Percentiles rank a stretch among this genome's conserved stretches.
phyloP scores from a whole-genome alignment of 2,113 vertebrate genomes.

The Melierax canorus region DNA sequence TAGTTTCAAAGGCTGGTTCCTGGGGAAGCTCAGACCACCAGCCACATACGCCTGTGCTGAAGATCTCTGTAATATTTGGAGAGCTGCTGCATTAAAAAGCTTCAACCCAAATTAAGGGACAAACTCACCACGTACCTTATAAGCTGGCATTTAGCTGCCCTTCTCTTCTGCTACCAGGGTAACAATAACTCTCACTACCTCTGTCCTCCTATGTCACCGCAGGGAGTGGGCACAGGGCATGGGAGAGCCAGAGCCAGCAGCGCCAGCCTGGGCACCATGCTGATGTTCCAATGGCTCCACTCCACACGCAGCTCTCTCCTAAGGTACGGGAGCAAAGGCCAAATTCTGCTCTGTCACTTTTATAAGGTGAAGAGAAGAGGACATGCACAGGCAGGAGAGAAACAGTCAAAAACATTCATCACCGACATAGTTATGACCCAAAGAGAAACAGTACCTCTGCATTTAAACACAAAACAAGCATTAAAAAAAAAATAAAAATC shows the following conservation, averaged over 20 bases:
- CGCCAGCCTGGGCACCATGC: not conserved
- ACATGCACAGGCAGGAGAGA: not conserved
- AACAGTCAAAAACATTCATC: not conserved
- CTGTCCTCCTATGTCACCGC: not conserved
- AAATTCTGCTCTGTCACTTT: not conserved
- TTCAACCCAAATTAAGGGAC: not conserved
- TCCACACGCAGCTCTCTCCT: fast-evolving
- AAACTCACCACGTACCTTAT: not conserved
- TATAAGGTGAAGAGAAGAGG: not conserved
- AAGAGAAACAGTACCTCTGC: conserved; percentile 66
- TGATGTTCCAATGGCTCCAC: not conserved
- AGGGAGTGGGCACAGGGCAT: not conserved
- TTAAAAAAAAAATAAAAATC: not conserved
- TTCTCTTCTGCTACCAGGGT: not conserved
- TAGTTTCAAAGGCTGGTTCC: not conserved
- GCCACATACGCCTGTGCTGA: not conserved
- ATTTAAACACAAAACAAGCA: conserved; percentile 43
- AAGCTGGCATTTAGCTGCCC: not conserved
- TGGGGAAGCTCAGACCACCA: not conserved
- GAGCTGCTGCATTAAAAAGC: not conserved
- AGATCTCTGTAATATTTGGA: not conserved
- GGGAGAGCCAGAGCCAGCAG: not conserved
- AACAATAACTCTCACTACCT: not conserved
- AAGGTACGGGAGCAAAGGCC: not conserved
- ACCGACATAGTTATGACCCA: not conserved